phyloP scores from a whole-genome alignment of 1,140 invertebrate species.

The Tetramorium parvispinum region DNA sequence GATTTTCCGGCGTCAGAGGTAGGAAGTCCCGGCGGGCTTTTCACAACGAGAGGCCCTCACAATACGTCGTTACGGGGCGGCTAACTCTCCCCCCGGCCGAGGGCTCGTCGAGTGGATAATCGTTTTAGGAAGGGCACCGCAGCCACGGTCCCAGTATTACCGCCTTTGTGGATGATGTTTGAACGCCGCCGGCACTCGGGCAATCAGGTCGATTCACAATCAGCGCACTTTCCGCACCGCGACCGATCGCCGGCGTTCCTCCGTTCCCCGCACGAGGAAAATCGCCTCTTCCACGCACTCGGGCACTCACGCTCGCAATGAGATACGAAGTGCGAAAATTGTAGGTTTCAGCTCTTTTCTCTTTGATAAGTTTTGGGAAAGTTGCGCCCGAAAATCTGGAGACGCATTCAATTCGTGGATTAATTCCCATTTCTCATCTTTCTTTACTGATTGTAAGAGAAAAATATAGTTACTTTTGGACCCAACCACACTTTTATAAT shows the following conservation, averaged over 20 bases:
- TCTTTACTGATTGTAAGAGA: too few species aligned
- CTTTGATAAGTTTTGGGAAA: background rate
- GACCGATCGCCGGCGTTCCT: conserved; percentile 62
- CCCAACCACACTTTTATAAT: too few species aligned
- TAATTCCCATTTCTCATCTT: background rate
- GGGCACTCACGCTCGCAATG: conserved; percentile 11
- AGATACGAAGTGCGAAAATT: background rate
- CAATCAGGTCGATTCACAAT: conserved; percentile 84
- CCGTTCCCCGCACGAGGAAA: conserved; percentile 45
- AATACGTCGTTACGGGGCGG: conserved; percentile 83
- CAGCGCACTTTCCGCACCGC: conserved; percentile 73
- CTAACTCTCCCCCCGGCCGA: conserved; percentile 79
- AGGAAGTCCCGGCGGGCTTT: conserved; percentile 80
- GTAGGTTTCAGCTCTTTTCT: background rate
- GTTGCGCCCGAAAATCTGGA: background rate
- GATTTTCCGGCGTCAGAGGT: conserved; percentile 78
- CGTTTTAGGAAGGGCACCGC: conserved; percentile 82
- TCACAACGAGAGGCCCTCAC: conserved; percentile 80
- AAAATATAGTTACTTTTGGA: too few species aligned
- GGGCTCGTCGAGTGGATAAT: conserved; percentile 83
- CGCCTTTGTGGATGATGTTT: conserved; percentile 84
- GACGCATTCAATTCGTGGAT: background rate
- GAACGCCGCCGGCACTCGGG: conserved; percentile 82
- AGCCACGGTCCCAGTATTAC: conserved; percentile 78
- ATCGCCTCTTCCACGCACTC: conserved; percentile 58